Percentiles rank a stretch among this genome's conserved stretches.
Evolutionary conservation across 2,113 vertebrate species (phyloP).

Genomic region (human (Homo sapiens)): GRCh38 chr2:69598001-69598500

Average conservation of each 20-base stretch:
- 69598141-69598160: slow-evolving; percentile 79
- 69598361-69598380: slow-evolving; percentile 79
- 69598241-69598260: slow-evolving; percentile 76
- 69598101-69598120: slow-evolving; percentile 82
- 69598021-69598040: not conserved
- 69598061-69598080: slow-evolving; percentile 78
- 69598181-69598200: slow-evolving; percentile 75
- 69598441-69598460: slow-evolving; percentile 82
- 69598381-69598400: slow-evolving; percentile 74
- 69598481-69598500: slow-evolving; percentile 62
- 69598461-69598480: slow-evolving; percentile 75
- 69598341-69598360: slow-evolving; percentile 80
- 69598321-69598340: slow-evolving; percentile 76
- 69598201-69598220: slow-evolving; percentile 78
- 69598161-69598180: slow-evolving; percentile 78
- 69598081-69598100: slow-evolving; percentile 79
- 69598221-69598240: slow-evolving; percentile 72
- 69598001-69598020: slow-evolving; percentile 36
- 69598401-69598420: slow-evolving; percentile 81
- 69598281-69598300: slow-evolving; percentile 59
- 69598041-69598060: slow-evolving; percentile 76
- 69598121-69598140: slow-evolving; percentile 82
- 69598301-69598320: slow-evolving; percentile 62
- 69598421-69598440: slow-evolving; percentile 83
- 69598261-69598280: slow-evolving; percentile 67